Conservation (phyloP, 1,140 invertebrate genomes). For the Zaprionus camerounensis region DNA sequence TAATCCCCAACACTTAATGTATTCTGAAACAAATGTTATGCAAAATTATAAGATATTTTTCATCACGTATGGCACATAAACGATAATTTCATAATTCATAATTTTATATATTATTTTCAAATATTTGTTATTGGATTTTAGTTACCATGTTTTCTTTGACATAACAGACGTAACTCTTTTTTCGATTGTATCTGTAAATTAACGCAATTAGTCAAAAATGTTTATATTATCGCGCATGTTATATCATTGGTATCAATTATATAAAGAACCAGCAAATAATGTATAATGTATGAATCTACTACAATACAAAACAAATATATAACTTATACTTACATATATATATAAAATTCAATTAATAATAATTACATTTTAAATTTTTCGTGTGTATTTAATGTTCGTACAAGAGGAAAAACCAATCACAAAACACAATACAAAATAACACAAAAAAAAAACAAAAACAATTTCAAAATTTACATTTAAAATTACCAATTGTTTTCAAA, state of each 20-base stretch:
- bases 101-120: conserved; percentile 30
- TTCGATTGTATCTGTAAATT: conserved; percentile 23
- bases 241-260: conserved; percentile 57
- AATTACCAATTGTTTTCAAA: conserved; percentile 69
- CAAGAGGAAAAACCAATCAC: conserved; percentile 27
- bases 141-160: neutral
- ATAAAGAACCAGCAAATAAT: conserved; percentile 29
- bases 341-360: conserved; percentile 67
- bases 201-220: conserved; percentile 28
- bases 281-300: conserved; percentile 19
- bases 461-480: conserved; percentile 58
- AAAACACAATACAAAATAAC: conserved; percentile 15
- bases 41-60: conserved; percentile 22
- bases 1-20: conserved; percentile 7
- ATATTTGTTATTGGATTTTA: conserved; percentile 18
- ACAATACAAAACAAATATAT: conserved; percentile 34
- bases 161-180: neutral
- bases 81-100: conserved; percentile 8
- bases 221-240: conserved; percentile 40
- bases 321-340: conserved; percentile 37
- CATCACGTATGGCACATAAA: conserved; percentile 33
- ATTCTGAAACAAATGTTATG: conserved; percentile 23
- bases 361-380: conserved; percentile 68
- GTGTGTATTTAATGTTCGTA: conserved; percentile 78
- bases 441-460: conserved; percentile 40